Base-by-base conservation (phyloP, 53 echinoderm and acorn worm species). In the Crossaster papposus region DNA sequence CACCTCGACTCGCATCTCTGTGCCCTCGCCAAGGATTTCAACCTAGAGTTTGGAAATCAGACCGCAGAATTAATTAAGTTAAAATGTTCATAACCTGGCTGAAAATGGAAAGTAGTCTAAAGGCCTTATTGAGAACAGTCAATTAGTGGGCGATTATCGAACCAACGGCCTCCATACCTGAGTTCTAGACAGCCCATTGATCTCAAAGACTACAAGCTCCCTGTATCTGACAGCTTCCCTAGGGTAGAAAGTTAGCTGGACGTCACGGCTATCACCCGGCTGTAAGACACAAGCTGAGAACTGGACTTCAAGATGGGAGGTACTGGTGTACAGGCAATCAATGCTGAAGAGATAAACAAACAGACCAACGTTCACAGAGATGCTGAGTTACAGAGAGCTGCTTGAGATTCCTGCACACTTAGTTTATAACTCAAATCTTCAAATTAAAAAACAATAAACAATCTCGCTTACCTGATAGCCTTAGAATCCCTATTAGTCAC, bases 1-100 rank as follows among this genome's bases (percentile, higher is more conserved):
- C 26, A 96, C 96, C 77, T 96, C 97, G 1, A 97, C 97, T 32
- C 92, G 80, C 97, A 97, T 97, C 80, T 97, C 95, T 0, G 97
- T 97, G 0, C 97, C 97, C 37, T 94, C 90, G 20, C 97, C 97
- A 14, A 91, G 58, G 53, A 96, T 93, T 80, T 96, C 99, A 30
- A 99, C 81, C 93, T 97, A 54, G 15, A 31, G 5, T 53, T 15
- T 15, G 58, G 12, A 20, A 58, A 54, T 23, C 6, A 51, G 54
- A 81, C 15, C 22, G 0, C 7, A 30, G 29, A 44, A 44, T 44
- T 9, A 44, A 44, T 44, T 44, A 44, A 5, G 9, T 1, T 44
- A 44, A 5, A 44, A 44, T 9, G 5, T 44, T 44, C 6, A 7
- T 38, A 7, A 38, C 38, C 38, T 4, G 38, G 38, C n/a, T n/a